A percentile compares a stretch with the other conserved stretches of the same genome.
These are phyloP conservation scores for Neodiprion lecontei DNA, from an alignment of 1,140 invertebrate species.

Conservation along the genomic window DNA sequence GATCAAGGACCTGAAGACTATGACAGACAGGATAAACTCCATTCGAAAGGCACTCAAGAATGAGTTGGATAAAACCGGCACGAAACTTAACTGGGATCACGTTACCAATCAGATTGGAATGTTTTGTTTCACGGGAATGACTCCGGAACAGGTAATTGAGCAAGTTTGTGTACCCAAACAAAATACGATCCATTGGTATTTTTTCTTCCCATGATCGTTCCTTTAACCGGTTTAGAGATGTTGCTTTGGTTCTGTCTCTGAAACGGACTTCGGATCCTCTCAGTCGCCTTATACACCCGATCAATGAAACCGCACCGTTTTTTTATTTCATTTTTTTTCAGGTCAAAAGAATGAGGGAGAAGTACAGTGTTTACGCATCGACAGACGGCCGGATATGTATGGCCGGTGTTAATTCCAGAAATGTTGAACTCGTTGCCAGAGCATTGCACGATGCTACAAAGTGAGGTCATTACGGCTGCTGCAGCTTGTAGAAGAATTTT, in stretches of 20 bases:
- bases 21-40: slow-evolving; percentile 93
- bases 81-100: slow-evolving; percentile 83
- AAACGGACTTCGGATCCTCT: not conserved
- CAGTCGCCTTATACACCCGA: no score
- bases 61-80: slow-evolving; percentile 83
- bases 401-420: slow-evolving; percentile 90
- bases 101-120: slow-evolving; percentile 98
- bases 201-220: not conserved
- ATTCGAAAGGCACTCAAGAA: slow-evolving; percentile 77
- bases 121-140: slow-evolving; percentile 96
- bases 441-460: slow-evolving; percentile 87
- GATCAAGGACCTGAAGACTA: slow-evolving; percentile 88
- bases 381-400: slow-evolving; percentile 96
- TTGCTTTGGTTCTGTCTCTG: not conserved
- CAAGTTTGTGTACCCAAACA: not conserved
- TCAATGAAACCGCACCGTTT: not conserved
- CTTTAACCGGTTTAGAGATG: not conserved
- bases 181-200: not conserved
- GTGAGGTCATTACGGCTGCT: slow-evolving; percentile 54
- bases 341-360: slow-evolving; percentile 87
- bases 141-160: slow-evolving; percentile 73
- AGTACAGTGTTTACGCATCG: slow-evolving; percentile 92
- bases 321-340: slow-evolving; percentile 56
- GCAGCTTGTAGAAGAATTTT: no score
- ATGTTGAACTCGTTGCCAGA: slow-evolving; percentile 88